Base-by-base conservation (phyloP, 2,113 vertebrate genomes). In the Tragelaphus scriptus region DNA sequence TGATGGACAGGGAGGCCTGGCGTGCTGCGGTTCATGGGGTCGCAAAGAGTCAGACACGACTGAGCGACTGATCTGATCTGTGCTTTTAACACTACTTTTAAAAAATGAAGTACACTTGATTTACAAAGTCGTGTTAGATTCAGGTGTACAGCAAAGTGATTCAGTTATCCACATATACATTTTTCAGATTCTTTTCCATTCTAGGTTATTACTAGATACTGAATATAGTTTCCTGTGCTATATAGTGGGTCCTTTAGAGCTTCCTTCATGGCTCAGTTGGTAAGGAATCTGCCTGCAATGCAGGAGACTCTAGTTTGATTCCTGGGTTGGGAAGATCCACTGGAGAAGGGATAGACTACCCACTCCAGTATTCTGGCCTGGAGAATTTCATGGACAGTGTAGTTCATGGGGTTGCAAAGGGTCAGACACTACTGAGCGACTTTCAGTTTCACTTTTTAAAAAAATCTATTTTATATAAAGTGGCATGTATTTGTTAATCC, bases 361-460 rank as follows among this genome's bases (percentile, higher is more conserved):
- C n/a, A 75, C n/a, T 40, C n/a, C 19, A 40, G 68, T 75, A 40
- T 75, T 75, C 19, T 75, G 68, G n/a, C 68, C n/a, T 75, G 68
- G n/a, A 75, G 68, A 40, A 75, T 40, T 40, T 71, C n/a, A 75
- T 40, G 21, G 68, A 71, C 9, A 23, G 68, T 40, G 13, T 23
- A 40, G 68, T 11, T 75, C 19, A 23, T 6, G 68, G 68, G 19
- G 68, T 40, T 23, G 36, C 68, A 40, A 71, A 71, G n/a, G 40
- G 68, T 71, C 1, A 0, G n/a, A 75, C 19, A 25, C 5, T 6
- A 40, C n/a, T 40, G n/a, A 71, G 19, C 0, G 0, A 25, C 19
- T 40, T 75, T 75, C 68, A 40, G 19, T 40, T 40, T 71, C 19
- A 71, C 9, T 36, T 56, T 0, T 1, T 40, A 71, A 63, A 63